These are phyloP conservation scores for Papilio polytes DNA, from an alignment of 1,140 invertebrate genomes.

Conservation along the genomic window DNA sequence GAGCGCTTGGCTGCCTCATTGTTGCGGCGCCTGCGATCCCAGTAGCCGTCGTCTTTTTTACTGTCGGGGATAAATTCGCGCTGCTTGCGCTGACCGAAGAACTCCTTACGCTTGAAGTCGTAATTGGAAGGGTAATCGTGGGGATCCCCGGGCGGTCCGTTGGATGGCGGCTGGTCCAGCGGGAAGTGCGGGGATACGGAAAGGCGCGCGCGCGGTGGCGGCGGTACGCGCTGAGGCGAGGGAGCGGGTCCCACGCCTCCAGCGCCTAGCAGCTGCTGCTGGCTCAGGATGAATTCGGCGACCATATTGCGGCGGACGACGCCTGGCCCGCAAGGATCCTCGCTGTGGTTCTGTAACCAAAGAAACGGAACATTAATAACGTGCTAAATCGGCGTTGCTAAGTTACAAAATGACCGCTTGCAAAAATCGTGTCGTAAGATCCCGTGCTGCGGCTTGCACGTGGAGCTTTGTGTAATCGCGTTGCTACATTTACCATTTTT, in stretches of 20 bases:
- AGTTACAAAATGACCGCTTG: slow-evolving; percentile 69
- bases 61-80: slow-evolving; percentile 98
- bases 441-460: slow-evolving; percentile 67
- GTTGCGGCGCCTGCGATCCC: slow-evolving; percentile 97
- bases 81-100: slow-evolving; percentile 95
- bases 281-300: slow-evolving; percentile 91
- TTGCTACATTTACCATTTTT: slow-evolving; percentile 69
- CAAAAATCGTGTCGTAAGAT: slow-evolving; percentile 76
- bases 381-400: slow-evolving; percentile 65
- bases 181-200: slow-evolving; percentile 78
- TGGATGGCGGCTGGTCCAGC: slow-evolving; percentile 71
- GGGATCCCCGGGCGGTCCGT: slow-evolving; percentile 73
- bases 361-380: slow-evolving; percentile 66
- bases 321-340: slow-evolving; percentile 79
- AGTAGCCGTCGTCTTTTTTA: slow-evolving; percentile 98
- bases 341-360: slow-evolving; percentile 80
- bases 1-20: slow-evolving; percentile 98
- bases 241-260: slow-evolving; percentile 67
- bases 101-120: slow-evolving; percentile 89
- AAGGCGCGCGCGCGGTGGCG: slow-evolving; percentile 67
- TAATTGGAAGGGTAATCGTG: slow-evolving; percentile 76
- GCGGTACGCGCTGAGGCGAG: slow-evolving; percentile 60
- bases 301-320: slow-evolving; percentile 91
- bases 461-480: slow-evolving; percentile 74
- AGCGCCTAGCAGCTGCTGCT: slow-evolving; percentile 85